A percentile compares a stretch with the other conserved stretches of the same genome.
phyloP scores from a whole-genome alignment of 2,888 invertebrate genomes.

The Lasioglossum pauxillum region DNA sequence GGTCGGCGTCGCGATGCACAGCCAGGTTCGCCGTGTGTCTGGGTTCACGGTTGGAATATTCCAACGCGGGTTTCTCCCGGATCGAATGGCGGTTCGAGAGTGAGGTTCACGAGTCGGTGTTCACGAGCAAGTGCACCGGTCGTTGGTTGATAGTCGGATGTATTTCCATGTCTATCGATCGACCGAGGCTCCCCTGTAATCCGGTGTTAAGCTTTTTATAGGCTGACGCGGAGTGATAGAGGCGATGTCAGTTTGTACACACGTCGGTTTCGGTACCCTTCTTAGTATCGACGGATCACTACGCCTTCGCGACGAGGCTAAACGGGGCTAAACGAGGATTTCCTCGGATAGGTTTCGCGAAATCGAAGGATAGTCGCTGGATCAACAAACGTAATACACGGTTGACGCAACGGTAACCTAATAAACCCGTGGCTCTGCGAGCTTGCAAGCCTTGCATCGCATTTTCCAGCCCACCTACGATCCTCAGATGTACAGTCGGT shows the following conservation, averaged over 20 bases:
- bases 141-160: conserved; percentile 34
- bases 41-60: conserved; percentile 42
- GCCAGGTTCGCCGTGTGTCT: not conserved
- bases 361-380: conserved; percentile 9
- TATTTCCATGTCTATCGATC: conserved; percentile 61
- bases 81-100: conserved; percentile 2
- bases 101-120: not conserved
- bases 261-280: conserved; percentile 30
- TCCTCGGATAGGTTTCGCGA: not conserved
- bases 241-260: conserved; percentile 43
- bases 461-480: not conserved
- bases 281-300: conserved; percentile 16
- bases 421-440: not conserved
- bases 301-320: not conserved
- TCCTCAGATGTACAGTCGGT: not conserved
- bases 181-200: conserved; percentile 38
- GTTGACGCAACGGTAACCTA: not conserved
- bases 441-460: not conserved
- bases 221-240: conserved; percentile 44
- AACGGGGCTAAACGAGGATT: not conserved
- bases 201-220: conserved; percentile 60
- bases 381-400: not conserved
- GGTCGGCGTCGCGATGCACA: not conserved
- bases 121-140: not conserved
- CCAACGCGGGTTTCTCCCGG: conserved; percentile 22